phyloP scores from a whole-genome alignment of 2,113 vertebrate genomes.

The Oceanodroma tethys region DNA sequence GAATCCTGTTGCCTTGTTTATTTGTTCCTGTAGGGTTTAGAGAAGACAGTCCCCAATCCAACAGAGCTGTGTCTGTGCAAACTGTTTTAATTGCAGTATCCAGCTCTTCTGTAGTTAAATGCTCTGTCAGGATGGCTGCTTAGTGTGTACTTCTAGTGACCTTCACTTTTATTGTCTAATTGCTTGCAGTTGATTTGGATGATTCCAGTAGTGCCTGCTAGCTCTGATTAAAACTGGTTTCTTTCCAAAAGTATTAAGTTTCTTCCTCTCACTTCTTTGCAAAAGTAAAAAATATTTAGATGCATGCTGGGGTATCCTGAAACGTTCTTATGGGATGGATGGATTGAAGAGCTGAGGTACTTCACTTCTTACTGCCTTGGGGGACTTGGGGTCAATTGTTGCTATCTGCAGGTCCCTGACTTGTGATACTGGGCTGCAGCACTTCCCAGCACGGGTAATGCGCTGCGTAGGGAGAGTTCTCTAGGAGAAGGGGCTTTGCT shows the following conservation, averaged over 20 bases:
- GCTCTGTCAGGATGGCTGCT: not conserved
- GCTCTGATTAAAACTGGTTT: conserved; percentile 2
- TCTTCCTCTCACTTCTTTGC: not conserved
- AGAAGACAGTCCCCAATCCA: not conserved
- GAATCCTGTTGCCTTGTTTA: not conserved
- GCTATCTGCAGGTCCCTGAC: not conserved
- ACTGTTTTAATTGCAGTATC: not conserved
- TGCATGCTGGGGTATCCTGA: not conserved
- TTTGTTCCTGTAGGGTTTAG: not conserved
- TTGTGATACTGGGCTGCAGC: not conserved
- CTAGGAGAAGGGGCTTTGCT: not conserved
- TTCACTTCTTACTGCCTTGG: not conserved
- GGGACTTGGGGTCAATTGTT: not conserved
- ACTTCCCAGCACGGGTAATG: not conserved
- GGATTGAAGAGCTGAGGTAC: not conserved
- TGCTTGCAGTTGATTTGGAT: not conserved
- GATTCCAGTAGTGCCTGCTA: not conserved
- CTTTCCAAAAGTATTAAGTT: not conserved
- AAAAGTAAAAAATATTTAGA: not conserved
- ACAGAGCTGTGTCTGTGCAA: not conserved
- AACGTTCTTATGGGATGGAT: not conserved
- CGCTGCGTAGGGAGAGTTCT: not conserved
- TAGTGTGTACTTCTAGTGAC: not conserved
- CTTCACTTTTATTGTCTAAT: not conserved
- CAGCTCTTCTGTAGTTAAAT: not conserved